Evolutionary conservation across 2,888 invertebrate genomes (phyloP).

Genomic region (Bugula neritina): DNA sequence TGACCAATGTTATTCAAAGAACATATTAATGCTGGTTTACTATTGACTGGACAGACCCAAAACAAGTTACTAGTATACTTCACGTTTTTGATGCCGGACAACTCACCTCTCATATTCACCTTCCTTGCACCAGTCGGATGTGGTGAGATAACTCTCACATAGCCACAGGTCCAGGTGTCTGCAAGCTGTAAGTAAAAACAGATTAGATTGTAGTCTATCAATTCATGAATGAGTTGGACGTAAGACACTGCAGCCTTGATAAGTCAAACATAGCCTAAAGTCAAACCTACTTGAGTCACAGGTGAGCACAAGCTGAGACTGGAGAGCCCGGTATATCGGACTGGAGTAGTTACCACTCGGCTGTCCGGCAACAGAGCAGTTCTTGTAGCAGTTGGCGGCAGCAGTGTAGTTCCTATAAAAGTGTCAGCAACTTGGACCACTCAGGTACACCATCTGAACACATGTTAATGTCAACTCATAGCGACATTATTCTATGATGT

Average conservation of each 20-base stretch:
- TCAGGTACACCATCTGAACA: too few species aligned
- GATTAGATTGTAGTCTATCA: too few species aligned
- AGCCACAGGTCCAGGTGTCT: constrained; percentile 6
- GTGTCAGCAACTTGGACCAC: too few species aligned
- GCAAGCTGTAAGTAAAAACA: constrained; percentile 8
- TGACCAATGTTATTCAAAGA: too few species aligned
- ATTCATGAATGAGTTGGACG: too few species aligned
- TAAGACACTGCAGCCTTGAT: too few species aligned
- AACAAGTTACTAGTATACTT: not conserved
- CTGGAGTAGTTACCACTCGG: not conserved
- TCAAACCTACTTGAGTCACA: constrained; percentile 4
- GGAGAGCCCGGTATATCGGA: not conserved
- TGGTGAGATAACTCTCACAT: constrained; percentile 15
- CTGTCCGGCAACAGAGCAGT: not conserved
- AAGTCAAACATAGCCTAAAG: too few species aligned
- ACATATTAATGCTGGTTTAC: too few species aligned
- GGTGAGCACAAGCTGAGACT: not conserved
- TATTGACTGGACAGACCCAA: too few species aligned
- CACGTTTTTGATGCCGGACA: not conserved
- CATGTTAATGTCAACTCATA: too few species aligned
- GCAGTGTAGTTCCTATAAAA: constrained; percentile 10
- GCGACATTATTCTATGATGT: too few species aligned
- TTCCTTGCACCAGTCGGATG: not conserved
- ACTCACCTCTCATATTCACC: constrained; percentile 14
- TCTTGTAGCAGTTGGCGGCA: not conserved